Evolutionary conservation across 2,113 vertebrate species (phyloP).

Genomic region (Cynopterus brachyotis): DNA sequence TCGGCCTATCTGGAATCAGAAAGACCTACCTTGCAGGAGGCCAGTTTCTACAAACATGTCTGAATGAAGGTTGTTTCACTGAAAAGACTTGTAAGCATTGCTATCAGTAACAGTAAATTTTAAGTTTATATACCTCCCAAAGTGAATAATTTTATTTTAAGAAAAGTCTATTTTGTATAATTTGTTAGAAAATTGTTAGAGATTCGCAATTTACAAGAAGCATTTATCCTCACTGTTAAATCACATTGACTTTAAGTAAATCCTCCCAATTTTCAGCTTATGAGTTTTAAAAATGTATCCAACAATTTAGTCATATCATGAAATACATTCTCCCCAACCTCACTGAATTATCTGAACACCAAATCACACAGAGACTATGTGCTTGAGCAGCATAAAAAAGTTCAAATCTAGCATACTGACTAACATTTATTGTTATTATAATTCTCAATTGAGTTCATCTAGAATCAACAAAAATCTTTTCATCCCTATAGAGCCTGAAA

Average conservation of each 20-base stretch:
- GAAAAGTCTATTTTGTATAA: not conserved
- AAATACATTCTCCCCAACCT: not conserved
- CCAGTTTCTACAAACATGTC: not conserved
- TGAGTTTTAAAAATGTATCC: not conserved
- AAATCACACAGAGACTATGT: not conserved
- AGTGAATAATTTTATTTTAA: slow-evolving; percentile 16
- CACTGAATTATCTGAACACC: not conserved
- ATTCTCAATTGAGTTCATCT: not conserved
- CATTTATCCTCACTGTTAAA: not conserved
- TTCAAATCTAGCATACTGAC: not conserved
- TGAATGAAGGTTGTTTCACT: not conserved
- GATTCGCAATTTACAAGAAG: slow-evolving; percentile 9
- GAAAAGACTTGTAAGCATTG: not conserved
- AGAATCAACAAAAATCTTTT: slow-evolving; percentile 15
- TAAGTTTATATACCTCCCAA: not conserved
- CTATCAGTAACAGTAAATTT: not conserved
- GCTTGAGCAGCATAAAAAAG: not conserved
- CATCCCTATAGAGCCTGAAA: not conserved
- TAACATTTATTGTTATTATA: slow-evolving; percentile 17
- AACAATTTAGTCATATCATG: not conserved
- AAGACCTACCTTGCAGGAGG: not conserved
- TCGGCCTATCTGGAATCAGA: not conserved
- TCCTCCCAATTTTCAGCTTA: not conserved
- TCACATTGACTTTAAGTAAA: slow-evolving; percentile 12
- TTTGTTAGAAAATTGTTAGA: slow-evolving; percentile 6